Percentiles rank a stretch among this genome's conserved stretches.
phyloP scores from a whole-genome alignment of 2,797 vertebrate species.

The Nyctalus aviator region DNA sequence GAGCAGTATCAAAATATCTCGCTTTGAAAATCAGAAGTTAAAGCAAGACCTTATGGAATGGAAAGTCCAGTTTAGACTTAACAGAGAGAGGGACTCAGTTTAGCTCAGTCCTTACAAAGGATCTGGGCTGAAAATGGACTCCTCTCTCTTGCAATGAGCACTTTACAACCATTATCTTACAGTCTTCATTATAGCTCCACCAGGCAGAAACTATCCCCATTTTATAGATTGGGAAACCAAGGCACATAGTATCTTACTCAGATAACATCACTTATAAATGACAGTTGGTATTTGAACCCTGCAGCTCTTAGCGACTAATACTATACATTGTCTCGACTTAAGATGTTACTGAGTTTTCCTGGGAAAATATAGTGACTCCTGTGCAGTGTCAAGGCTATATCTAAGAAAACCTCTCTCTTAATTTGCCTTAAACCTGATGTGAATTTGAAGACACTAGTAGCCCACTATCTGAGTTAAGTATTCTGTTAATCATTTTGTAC shows the following conservation, averaged over 20 bases:
- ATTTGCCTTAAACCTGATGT: not conserved
- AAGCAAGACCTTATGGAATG: not conserved
- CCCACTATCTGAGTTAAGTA: not conserved
- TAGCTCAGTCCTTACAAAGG: not conserved
- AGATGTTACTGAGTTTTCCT: not conserved
- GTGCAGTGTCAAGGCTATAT: not conserved
- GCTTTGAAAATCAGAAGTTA: conserved; percentile 7
- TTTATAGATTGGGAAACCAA: not conserved
- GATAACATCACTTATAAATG: not conserved
- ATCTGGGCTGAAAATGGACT: not conserved
- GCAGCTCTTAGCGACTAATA: not conserved
- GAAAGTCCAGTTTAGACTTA: not conserved
- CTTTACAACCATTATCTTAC: not conserved
- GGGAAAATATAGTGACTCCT: not conserved
- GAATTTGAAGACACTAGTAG: not conserved
- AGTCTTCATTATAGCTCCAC: not conserved
- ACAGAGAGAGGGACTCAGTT: not conserved
- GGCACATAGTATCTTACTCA: not conserved
- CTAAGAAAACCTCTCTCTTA: conserved; percentile 5
- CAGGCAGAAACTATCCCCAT: not conserved
- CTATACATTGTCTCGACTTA: not conserved
- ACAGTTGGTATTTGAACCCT: not conserved
- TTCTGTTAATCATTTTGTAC: not conserved
- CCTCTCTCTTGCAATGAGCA: not conserved
- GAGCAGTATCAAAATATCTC: not conserved